phyloP scores from a whole-genome alignment of 1,140 invertebrate genomes.

The Schlechtendalia chinensis region DNA sequence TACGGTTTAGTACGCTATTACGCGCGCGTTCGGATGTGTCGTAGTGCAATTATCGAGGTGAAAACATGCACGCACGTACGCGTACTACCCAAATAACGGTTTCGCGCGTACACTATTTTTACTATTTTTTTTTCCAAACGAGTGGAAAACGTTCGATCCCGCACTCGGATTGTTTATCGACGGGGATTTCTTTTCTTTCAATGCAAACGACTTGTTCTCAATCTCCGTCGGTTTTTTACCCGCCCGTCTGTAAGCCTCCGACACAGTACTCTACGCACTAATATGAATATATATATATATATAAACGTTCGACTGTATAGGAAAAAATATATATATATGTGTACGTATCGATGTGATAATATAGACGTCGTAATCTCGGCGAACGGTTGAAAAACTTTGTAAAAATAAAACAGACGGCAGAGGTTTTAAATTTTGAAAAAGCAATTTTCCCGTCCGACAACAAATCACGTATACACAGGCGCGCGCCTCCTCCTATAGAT shows the following conservation, averaged over 20 bases:
- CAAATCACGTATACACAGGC: too few relatives aligned
- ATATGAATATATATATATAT: too few relatives aligned
- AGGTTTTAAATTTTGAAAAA: neutral
- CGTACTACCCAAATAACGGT: slow-evolving; percentile 40
- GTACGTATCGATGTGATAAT: too few relatives aligned
- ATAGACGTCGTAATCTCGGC: neutral
- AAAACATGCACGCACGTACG: too few relatives aligned
- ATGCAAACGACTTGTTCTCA: neutral
- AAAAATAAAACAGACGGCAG: neutral
- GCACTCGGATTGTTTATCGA: neutral
- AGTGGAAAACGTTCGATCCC: neutral
- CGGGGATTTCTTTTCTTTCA: neutral
- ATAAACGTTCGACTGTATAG: too few relatives aligned
- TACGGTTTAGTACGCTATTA: too few relatives aligned
- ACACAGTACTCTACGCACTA: neutral
- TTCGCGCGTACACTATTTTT: neutral
- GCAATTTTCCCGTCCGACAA: neutral
- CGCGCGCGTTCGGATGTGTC: neutral
- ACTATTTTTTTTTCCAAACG: too few relatives aligned
- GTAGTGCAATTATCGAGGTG: slow-evolving; percentile 31
- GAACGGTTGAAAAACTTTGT: neutral
- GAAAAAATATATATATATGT: too few relatives aligned
- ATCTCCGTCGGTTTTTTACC: neutral
- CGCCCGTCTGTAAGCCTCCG: neutral
- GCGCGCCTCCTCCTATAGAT: neutral